Conservation (phyloP, 2,113 vertebrate genomes). For the Hemicordylus capensis region DNA sequence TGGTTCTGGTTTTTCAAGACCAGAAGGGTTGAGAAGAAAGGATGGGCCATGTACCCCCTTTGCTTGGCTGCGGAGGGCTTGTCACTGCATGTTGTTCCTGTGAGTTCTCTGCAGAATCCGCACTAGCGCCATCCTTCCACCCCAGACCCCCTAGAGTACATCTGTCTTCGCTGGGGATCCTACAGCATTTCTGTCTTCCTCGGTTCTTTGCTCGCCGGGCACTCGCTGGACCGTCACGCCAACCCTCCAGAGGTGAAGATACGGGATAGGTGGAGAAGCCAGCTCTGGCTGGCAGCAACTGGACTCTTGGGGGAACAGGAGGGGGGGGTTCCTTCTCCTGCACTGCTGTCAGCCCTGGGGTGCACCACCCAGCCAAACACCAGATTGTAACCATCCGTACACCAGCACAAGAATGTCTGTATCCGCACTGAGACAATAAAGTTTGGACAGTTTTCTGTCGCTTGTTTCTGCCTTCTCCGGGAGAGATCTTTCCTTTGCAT, state of each 20-base stretch:
- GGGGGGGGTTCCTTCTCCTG: neutral
- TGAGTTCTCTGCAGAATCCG: neutral
- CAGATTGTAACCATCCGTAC: constrained; percentile 10
- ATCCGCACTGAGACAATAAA: constrained; percentile 65
- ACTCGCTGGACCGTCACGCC: neutral
- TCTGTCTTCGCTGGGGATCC: neutral
- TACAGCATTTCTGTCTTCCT: too few species aligned
- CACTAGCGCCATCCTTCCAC: too few species aligned
- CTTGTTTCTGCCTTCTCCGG: neutral
- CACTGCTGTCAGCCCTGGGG: neutral
- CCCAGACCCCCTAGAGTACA: neutral
- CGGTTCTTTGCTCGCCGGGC: neutral
- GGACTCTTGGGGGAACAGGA: neutral
- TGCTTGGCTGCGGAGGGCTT: neutral
- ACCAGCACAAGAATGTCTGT: constrained; percentile 26
- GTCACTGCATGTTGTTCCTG: neutral
- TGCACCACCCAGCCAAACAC: accelerated
- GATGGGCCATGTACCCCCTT: neutral
- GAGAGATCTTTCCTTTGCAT: neutral
- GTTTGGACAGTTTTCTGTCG: constrained; percentile 17
- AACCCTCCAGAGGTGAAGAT: too few species aligned
- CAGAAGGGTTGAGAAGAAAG: too few species aligned
- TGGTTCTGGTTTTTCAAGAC: neutral
- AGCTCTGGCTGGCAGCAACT: neutral
- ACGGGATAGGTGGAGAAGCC: too few species aligned